A percentile compares a stretch with the other conserved stretches of the same genome.
phyloP scores from a whole-genome alignment of 2,888 invertebrate genomes.

The Cephalotes varians region DNA sequence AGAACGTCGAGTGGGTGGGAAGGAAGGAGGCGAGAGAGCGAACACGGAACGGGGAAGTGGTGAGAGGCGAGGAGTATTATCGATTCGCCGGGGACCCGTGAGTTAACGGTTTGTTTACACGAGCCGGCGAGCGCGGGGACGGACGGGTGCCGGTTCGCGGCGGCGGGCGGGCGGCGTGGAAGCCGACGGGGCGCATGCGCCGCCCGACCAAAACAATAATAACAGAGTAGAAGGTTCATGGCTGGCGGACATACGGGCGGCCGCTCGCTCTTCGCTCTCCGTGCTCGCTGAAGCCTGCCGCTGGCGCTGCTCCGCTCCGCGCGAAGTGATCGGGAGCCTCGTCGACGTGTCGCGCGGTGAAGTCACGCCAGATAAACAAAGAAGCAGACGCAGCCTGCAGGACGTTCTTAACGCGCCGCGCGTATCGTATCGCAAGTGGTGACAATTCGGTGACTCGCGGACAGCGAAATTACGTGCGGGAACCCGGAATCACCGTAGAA shows the following conservation, averaged over 20 bases:
- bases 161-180: neutral
- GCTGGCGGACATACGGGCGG: conserved; percentile 71
- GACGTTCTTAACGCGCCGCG: neutral
- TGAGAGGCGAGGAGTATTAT: conserved; percentile 78
- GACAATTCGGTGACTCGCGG: neutral
- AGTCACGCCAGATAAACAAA: conserved; percentile 29
- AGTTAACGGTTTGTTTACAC: conserved; percentile 86
- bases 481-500: no score
- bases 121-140: conserved; percentile 64
- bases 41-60: conserved; percentile 72
- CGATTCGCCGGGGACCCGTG: conserved; percentile 81
- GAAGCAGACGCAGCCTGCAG: neutral
- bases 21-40: neutral
- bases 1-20: neutral
- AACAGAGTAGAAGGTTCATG: conserved; percentile 82
- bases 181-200: conserved; percentile 82
- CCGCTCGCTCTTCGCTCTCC: conserved; percentile 59
- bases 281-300: conserved; percentile 29
- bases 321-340: neutral
- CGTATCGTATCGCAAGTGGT: neutral
- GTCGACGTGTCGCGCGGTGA: neutral
- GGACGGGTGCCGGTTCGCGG: conserved; percentile 43
- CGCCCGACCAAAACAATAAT: conserved; percentile 84
- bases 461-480: neutral
- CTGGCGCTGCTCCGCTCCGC: conserved; percentile 3